A percentile compares a stretch with the other conserved stretches of the same genome.
phyloP scores from a whole-genome alignment of 2,888 invertebrate species.

The Neelides folsomi region DNA sequence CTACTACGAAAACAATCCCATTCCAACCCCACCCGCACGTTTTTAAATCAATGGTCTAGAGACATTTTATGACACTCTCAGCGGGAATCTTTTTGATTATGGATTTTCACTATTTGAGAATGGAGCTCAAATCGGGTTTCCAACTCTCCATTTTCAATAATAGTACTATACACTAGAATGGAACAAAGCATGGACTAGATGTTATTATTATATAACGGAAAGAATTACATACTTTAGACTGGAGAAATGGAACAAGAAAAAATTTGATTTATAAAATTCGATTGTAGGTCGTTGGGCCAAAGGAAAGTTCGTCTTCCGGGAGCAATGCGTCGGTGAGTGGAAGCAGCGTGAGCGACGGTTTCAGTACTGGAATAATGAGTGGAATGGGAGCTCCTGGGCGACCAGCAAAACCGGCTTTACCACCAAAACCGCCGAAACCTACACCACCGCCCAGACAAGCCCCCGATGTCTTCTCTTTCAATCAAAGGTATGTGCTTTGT shows the following conservation, averaged over 20 bases:
- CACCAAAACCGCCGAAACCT: slow-evolving; percentile 39
- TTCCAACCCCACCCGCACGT: too few species aligned
- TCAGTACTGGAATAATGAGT: neutral
- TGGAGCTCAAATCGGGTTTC: too few species aligned
- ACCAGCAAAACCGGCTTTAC: slow-evolving; percentile 66
- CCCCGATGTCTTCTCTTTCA: slow-evolving; percentile 19
- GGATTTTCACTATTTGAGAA: too few species aligned
- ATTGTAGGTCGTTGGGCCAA: slow-evolving; percentile 7
- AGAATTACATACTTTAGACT: too few species aligned
- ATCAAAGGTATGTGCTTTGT: slow-evolving; percentile 16
- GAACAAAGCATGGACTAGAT: too few species aligned
- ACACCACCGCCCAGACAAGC: slow-evolving; percentile 43
- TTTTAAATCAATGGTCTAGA: too few species aligned
- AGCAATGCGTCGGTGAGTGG: slow-evolving; percentile 23
- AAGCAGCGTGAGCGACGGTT: slow-evolving; percentile 19
- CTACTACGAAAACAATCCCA: too few species aligned
- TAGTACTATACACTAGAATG: too few species aligned
- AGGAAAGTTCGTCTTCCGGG: slow-evolving; percentile 18
- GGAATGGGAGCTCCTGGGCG: slow-evolving; percentile 57
- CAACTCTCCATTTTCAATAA: neutral
- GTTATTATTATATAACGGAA: too few species aligned
- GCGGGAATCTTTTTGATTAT: too few species aligned
- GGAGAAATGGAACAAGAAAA: neutral
- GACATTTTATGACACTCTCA: too few species aligned
- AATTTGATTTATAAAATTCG: too few species aligned